These are phyloP conservation scores for Chloroclystis v-ata DNA, from an alignment of 2,888 invertebrate species.

Conservation along the genomic window DNA sequence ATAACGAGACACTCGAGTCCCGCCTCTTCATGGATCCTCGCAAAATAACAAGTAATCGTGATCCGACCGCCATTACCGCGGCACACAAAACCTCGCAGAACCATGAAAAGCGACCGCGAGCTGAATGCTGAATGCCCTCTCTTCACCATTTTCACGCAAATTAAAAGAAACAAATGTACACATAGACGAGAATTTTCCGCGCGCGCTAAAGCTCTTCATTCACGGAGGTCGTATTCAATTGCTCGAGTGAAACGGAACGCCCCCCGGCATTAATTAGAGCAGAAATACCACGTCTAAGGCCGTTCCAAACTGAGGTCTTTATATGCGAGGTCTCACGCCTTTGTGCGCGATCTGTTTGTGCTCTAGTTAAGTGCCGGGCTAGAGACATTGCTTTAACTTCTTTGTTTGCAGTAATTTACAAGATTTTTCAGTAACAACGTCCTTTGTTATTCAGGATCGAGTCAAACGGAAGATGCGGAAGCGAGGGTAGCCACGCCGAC, in stretches of 20 bases:
- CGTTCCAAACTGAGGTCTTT: slow-evolving; percentile 72
- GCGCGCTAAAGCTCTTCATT: slow-evolving; percentile 70
- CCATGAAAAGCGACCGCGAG: slow-evolving; percentile 53
- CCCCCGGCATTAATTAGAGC: slow-evolving; percentile 78
- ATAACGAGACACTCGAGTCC: slow-evolving; percentile 63
- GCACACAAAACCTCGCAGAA: slow-evolving; percentile 50
- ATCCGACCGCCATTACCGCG: slow-evolving; percentile 42
- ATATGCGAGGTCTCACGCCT: slow-evolving; percentile 53
- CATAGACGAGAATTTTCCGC: slow-evolving; percentile 61
- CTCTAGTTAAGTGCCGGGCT: slow-evolving; percentile 58
- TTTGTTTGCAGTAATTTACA: slow-evolving; percentile 42
- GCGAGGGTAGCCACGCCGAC: slow-evolving; percentile 40
- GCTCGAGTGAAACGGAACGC: slow-evolving; percentile 69
- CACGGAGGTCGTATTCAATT: slow-evolving; percentile 66
- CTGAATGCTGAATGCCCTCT: slow-evolving; percentile 59
- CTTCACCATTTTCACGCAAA: slow-evolving; percentile 74
- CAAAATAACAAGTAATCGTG: slow-evolving; percentile 61
- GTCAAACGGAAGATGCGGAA: slow-evolving; percentile 44
- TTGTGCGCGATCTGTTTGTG: slow-evolving; percentile 59
- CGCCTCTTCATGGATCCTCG: slow-evolving; percentile 42
- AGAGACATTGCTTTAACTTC: slow-evolving; percentile 52
- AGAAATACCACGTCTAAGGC: slow-evolving; percentile 67
- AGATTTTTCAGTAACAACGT: slow-evolving; percentile 26
- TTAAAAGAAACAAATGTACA: slow-evolving; percentile 71
- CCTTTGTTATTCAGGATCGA: slow-evolving; percentile 40